These are phyloP conservation scores for Isurus oxyrinchus DNA, from an alignment of 2,113 vertebrate species.

Conservation along the genomic window DNA sequence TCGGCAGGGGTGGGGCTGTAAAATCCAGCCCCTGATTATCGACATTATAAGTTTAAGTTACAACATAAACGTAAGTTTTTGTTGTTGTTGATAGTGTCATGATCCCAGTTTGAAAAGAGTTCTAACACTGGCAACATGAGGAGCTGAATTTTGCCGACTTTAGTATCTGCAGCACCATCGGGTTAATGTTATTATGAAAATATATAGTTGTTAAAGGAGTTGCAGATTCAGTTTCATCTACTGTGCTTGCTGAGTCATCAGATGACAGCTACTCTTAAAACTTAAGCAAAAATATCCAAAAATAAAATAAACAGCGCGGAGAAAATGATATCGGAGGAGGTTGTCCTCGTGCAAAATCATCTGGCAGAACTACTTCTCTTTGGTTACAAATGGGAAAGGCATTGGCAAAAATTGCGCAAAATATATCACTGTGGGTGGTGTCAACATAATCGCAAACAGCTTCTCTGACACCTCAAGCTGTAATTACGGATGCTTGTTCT, in stretches of 20 bases:
- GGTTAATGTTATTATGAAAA: background rate
- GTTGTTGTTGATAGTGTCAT: background rate
- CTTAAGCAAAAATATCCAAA: background rate
- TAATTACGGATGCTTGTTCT: background rate
- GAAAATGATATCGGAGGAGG: too few species aligned
- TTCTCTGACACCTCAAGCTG: background rate
- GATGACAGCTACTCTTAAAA: background rate
- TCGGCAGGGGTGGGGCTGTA: too few species aligned
- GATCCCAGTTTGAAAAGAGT: background rate
- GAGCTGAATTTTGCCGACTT: background rate
- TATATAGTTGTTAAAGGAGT: background rate
- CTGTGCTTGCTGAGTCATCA: background rate
- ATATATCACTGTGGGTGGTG: background rate
- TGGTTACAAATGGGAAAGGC: background rate
- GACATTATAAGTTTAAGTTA: background rate
- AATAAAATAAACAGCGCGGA: background rate
- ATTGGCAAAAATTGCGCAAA: background rate
- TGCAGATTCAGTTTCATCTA: background rate
- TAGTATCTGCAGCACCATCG: background rate
- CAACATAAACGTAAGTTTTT: background rate
- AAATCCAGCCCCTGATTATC: background rate
- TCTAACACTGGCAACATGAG: background rate
- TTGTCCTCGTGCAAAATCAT: background rate
- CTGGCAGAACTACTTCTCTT: background rate
- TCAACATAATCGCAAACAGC: background rate